Base-by-base conservation (phyloP, 2,113 vertebrate genomes). In the Mola mola region DNA sequence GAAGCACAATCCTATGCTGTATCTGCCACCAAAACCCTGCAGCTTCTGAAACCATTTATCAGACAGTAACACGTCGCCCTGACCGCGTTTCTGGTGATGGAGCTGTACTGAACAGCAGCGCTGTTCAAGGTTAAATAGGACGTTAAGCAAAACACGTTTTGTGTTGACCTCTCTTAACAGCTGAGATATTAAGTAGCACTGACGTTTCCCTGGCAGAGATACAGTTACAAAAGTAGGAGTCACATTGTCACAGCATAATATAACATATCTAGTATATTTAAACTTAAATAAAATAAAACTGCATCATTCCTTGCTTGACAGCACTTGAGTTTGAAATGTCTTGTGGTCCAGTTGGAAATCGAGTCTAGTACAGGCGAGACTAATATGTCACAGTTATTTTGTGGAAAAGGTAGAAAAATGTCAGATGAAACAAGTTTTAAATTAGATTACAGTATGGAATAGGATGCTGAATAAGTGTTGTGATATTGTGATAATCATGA, bases 1-100 rank as follows among this genome's bases (percentile, higher is more conserved):
- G 41, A 86, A 88, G 83, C 87, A 88, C 87, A 90, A 79, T 84
- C 36, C 67, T 72, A 41, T 59, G 58, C 59, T 47, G 80, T 58
- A 79, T 55, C 78, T 85, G 79, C 84, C 82, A 60, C 26, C 19
- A 38, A 67, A 61, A 65, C 78, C 60, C 73, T 66, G 72, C 38
- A 58, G 17, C 33, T 26, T 46, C 24, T 25, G 13, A 75, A 51
- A 47, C 25, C 38, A 69, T 34, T 57, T 29, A 47, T 59, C 52
- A 55, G 48, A 50, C 29, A n/a, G 53, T 37, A 36, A 25, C 33
- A 42, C n/a, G n/a, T n/a, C 49, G 41, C 33, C 53, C 71, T 26
- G 68, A 66, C 57, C 60, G 17, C 24, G 55, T 49, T 75, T 77
- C 34, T 47, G 48, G 53, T 71, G 46, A 21, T 29, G 28, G 28